Conservation (phyloP, 1,140 invertebrate species). For the Drosophila arawakana region DNA sequence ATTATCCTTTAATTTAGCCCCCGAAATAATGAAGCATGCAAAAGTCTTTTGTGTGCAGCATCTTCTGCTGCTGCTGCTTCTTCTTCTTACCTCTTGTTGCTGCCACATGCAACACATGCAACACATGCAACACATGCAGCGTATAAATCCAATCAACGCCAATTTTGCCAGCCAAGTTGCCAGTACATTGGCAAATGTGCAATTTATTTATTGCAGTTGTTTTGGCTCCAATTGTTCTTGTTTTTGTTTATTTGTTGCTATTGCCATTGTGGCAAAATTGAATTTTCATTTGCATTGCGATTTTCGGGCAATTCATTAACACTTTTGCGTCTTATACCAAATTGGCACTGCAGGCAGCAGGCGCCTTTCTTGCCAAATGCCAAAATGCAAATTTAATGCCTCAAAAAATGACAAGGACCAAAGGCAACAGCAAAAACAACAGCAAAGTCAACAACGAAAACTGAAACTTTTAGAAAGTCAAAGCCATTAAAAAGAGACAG, state of each 20-base stretch:
- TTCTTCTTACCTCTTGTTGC: background rate
- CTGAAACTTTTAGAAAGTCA: background rate
- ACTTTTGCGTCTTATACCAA: slow-evolving; percentile 28
- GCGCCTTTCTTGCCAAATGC: slow-evolving; percentile 28
- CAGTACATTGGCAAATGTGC: slow-evolving; percentile 61
- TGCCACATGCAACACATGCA: slow-evolving; percentile 34
- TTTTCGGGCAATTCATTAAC: slow-evolving; percentile 78
- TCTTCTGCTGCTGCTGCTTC: background rate
- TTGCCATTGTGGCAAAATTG: slow-evolving; percentile 62
- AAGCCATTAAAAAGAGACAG: background rate
- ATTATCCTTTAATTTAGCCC: slow-evolving; percentile 80
- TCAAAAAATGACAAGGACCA: slow-evolving; percentile 8
- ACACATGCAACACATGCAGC: slow-evolving; percentile 23
- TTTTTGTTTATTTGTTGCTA: slow-evolving; percentile 52
- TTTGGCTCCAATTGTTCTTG: slow-evolving; percentile 18
- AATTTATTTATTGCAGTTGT: slow-evolving; percentile 70
- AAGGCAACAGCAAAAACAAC: background rate
- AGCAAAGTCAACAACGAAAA: background rate
- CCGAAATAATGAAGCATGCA: slow-evolving; percentile 75
- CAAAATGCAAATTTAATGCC: slow-evolving; percentile 61
- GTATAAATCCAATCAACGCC: slow-evolving; percentile 73
- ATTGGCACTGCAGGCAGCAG: slow-evolving; percentile 38
- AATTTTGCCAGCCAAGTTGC: slow-evolving; percentile 64
- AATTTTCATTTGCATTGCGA: slow-evolving; percentile 75
- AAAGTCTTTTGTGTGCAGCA: slow-evolving; percentile 40